A percentile compares a stretch with the other conserved stretches of the same genome.
phyloP scores from a whole-genome alignment of 1,140 invertebrate genomes.

The Drosophila ananassae region DNA sequence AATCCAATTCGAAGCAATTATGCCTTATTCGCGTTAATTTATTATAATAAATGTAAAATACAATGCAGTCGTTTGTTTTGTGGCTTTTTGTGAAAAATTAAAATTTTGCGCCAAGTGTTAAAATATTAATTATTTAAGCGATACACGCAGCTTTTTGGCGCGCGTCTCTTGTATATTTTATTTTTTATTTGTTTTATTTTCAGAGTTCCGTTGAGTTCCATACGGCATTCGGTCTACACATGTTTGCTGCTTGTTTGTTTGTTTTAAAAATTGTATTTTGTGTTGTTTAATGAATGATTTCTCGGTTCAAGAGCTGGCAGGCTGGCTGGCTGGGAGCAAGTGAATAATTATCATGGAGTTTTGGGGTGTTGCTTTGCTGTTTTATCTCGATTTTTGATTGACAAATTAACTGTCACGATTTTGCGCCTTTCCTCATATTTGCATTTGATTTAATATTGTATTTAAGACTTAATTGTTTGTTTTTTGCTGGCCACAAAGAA shows the following conservation, averaged over 20 bases:
- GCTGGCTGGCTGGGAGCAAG: constrained; percentile 39
- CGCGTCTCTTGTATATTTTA: constrained; percentile 81
- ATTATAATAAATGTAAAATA: constrained; percentile 82
- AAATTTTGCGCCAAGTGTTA: constrained; percentile 68
- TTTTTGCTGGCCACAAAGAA: constrained; percentile 44
- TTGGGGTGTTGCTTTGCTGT: constrained; percentile 37
- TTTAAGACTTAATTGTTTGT: constrained; percentile 63
- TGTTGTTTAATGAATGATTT: constrained; percentile 75
- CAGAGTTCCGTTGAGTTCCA: constrained; percentile 28
- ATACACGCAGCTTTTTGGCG: constrained; percentile 74
- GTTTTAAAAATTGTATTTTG: constrained; percentile 66
- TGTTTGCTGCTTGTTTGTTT: constrained; percentile 76
- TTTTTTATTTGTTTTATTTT: constrained; percentile 63
- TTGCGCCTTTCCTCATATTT: constrained; percentile 40
- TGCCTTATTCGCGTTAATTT: constrained; percentile 76
- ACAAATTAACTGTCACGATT: constrained; percentile 74
- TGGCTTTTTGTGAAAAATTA: constrained; percentile 57
- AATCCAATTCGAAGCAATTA: constrained; percentile 76
- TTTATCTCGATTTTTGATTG: constrained; percentile 48
- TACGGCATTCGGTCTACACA: constrained; percentile 50
- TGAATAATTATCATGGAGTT: constrained; percentile 74
- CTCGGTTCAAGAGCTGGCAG: constrained; percentile 40
- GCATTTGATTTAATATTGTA: constrained; percentile 32
- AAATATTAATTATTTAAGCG: constrained; percentile 83
- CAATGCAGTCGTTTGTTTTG: constrained; percentile 47